A percentile compares a stretch with the other conserved stretches of the same genome.
Evolutionary conservation across 2,888 invertebrate genomes (phyloP).

Genomic region (Bhutanitis thaidina): DNA sequence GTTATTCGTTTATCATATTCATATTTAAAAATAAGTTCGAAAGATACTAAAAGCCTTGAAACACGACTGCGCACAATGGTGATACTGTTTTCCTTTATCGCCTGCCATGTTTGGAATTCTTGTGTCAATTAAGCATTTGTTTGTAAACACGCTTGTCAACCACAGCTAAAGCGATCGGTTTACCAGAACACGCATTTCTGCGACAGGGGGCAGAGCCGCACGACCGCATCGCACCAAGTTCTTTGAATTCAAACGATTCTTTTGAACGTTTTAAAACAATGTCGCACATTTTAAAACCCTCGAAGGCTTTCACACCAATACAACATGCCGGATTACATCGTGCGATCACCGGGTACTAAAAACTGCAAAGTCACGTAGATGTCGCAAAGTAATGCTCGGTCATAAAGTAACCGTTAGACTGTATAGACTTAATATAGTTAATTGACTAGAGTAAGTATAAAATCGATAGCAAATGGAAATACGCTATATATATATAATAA

Average conservation of each 20-base stretch:
- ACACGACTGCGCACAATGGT: background rate
- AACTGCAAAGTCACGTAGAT: constrained; percentile 5
- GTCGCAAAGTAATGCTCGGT: background rate
- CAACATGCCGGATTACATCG: constrained; percentile 1
- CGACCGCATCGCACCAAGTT: constrained; percentile 25
- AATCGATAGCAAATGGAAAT: too few species aligned
- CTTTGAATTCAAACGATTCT: constrained; percentile 43
- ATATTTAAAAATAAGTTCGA: too few species aligned
- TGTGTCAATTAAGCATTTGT: constrained; percentile 67
- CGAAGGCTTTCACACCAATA: constrained; percentile 21
- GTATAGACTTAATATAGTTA: constrained; percentile 10
- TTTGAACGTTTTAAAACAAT: constrained; percentile 39
- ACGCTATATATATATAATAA: too few species aligned
- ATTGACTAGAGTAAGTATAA: too few species aligned
- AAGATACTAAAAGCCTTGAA: too few species aligned
- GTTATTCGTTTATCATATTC: too few species aligned
- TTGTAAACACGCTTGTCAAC: constrained; percentile 63
- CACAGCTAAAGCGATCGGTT: constrained; percentile 47
- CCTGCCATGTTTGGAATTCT: constrained; percentile 64
- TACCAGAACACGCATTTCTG: constrained; percentile 51
- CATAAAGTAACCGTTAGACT: constrained; percentile 1
- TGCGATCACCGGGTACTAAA: background rate
- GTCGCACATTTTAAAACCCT: constrained; percentile 30
- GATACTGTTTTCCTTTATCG: constrained; percentile 54
- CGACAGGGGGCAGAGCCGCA: constrained; percentile 30